Base-by-base conservation (phyloP, 2,888 invertebrate genomes). In the Notodonta dromedarius region DNA sequence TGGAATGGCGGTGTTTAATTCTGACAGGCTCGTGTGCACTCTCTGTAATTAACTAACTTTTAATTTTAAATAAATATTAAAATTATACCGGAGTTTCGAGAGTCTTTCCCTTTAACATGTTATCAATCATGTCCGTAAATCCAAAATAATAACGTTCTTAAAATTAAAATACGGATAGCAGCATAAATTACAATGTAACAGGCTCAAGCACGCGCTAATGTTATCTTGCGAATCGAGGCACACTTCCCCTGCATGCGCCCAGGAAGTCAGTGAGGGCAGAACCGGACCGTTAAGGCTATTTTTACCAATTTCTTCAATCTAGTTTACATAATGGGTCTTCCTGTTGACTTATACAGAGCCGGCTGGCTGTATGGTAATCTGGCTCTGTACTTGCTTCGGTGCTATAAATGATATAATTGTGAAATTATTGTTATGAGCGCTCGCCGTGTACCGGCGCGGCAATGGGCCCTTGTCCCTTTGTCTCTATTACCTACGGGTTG, bases 381-480 rank as follows among this genome's bases (percentile, higher is more conserved):
- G 32, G 61, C 55, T 62, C 66, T 62, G 68, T 24, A 24, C 65
- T 69, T 74, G 74, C 76, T 74, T 74, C 71, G 67, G 73, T 59
- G 62, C 73, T 67, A 67, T 67, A 74, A 81, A 75, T 74, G 71
- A 71, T 73, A 77, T 78, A 71, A 80, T 78, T 77, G 68, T 63
- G 64, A 65, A 70, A 73, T 82, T 77, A 80, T 80, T 83, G 79
- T 81, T 80, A 74, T 73, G 76, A 74, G 57, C 61, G 60, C 63
- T 66, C 76, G 66, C 73, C 71, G 58, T 69, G 65, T 63, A 70
- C 67, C 74, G 74, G 77, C 73, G 75, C 75, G 62, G 80, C 78
- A 78, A 82, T 76, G 81, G 82, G 69, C 81, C 70, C 82, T 83
- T 87, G 88, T 90, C 83, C 83, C 88, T 91, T 91, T 90, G 89